Evolutionary conservation across 2,888 invertebrate genomes (phyloP).

Genomic region (Nesidiocoris tenuis): DNA sequence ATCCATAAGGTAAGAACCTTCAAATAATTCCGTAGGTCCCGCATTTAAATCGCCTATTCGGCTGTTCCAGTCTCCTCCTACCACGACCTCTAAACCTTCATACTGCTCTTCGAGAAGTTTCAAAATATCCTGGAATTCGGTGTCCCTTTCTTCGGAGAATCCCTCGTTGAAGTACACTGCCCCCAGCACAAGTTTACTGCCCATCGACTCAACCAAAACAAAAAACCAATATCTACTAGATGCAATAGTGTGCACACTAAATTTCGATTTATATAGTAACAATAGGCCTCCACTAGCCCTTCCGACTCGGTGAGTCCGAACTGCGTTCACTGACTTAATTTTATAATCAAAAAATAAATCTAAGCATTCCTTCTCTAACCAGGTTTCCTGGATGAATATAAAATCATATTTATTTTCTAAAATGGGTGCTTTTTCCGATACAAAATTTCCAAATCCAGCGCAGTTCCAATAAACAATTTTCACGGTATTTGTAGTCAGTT

Average conservation of each 20-base stretch:
- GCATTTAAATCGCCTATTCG: constrained; percentile 2
- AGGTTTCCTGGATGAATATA: constrained; percentile 18
- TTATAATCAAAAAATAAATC: constrained; percentile 1
- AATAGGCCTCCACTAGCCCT: constrained; percentile 25
- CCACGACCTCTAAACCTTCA: too few relatives aligned
- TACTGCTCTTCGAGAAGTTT: too few relatives aligned
- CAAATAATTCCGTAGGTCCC: constrained; percentile 2
- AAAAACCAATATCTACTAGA: constrained; percentile 12
- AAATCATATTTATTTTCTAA: constrained; percentile 2
- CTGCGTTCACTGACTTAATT: neutral
- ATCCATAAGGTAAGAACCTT: neutral
- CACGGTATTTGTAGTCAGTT: neutral
- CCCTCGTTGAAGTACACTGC: constrained; percentile 8
- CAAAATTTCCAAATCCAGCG: neutral
- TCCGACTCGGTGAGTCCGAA: neutral
- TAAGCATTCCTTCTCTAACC: neutral
- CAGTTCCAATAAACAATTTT: neutral
- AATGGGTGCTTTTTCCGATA: neutral
- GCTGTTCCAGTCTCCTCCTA: constrained; percentile 25
- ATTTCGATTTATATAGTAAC: neutral
- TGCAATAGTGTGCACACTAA: neutral
- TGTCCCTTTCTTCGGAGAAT: neutral
- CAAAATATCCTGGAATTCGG: too few relatives aligned
- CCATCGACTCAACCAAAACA: neutral
- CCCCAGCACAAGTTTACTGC: constrained; percentile 6